phyloP scores from a whole-genome alignment of 2,797 vertebrate genomes.

The Pipistrellus kuhlii region DNA sequence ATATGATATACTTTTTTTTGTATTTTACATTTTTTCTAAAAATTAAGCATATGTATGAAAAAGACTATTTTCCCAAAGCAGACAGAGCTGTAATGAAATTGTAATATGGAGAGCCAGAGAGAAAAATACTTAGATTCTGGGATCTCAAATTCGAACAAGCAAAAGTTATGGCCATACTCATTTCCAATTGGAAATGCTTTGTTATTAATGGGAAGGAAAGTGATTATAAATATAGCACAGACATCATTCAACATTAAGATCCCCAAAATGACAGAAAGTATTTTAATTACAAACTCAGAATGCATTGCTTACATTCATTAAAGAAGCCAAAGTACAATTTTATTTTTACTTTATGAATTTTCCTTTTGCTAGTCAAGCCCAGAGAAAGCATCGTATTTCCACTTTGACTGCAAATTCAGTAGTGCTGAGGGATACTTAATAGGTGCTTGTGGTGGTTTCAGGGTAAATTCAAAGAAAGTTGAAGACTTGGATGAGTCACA shows the following conservation, averaged over 20 bases:
- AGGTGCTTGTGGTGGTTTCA: slow-evolving; percentile 60
- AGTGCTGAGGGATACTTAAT: slow-evolving; percentile 52
- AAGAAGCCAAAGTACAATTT: slow-evolving; percentile 52
- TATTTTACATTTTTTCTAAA: background rate
- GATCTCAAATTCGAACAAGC: background rate
- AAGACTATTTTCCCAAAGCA: background rate
- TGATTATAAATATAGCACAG: slow-evolving; percentile 39
- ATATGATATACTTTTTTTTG: background rate
- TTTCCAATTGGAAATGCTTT: slow-evolving; percentile 33
- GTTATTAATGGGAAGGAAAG: slow-evolving; percentile 17
- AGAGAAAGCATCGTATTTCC: slow-evolving; percentile 63
- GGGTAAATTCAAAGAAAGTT: slow-evolving; percentile 64
- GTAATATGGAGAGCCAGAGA: background rate
- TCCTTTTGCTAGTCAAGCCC: slow-evolving; percentile 57
- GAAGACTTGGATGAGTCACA: slow-evolving; percentile 62
- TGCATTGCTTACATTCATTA: slow-evolving; percentile 11
- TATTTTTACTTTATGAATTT: slow-evolving; percentile 61
- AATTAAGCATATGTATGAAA: background rate
- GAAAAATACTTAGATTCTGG: background rate
- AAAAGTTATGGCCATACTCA: slow-evolving; percentile 11
- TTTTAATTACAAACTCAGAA: slow-evolving; percentile 67
- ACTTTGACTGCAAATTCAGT: slow-evolving; percentile 56
- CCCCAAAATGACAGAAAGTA: slow-evolving; percentile 29
- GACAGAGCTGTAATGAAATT: slow-evolving; percentile 27
- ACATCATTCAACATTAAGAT: slow-evolving; percentile 37